These are phyloP conservation scores for Crocodylus rhombifer DNA, from an alignment of 2,797 vertebrate species.

Conservation along the genomic window DNA sequence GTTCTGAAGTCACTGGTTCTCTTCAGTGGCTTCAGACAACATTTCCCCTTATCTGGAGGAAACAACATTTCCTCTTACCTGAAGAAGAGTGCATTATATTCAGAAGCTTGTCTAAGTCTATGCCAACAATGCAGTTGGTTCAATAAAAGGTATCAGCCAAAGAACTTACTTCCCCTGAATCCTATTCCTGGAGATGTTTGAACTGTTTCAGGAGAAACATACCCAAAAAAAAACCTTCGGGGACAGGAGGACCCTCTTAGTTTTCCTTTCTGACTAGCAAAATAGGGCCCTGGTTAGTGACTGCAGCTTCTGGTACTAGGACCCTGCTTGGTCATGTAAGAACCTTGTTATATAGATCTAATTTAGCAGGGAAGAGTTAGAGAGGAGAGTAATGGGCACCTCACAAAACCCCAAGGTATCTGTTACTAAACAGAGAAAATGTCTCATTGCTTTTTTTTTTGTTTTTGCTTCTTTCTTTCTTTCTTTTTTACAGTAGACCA, in stretches of 20 bases:
- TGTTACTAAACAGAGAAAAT: constrained; percentile 10
- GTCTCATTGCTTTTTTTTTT: no score
- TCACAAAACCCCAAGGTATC: background rate
- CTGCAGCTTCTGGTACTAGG: background rate
- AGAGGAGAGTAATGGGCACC: background rate
- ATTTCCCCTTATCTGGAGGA: no score
- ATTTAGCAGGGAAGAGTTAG: background rate
- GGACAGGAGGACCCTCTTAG: background rate
- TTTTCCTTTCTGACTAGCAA: background rate
- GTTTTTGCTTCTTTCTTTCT: no score
- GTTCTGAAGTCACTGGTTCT: background rate
- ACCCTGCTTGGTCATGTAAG: background rate
- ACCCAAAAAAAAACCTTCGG: background rate
- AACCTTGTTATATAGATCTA: rapidly evolving
- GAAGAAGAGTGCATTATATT: no score
- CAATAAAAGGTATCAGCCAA: no score
- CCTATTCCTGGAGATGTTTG: no score
- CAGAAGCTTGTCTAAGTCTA: no score
- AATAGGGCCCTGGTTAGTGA: background rate
- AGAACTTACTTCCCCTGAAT: no score
- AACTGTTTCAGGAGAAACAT: background rate
- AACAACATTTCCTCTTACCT: no score
- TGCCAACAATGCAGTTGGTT: no score
- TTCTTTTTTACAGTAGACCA: background rate
- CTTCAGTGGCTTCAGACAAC: background rate